Percentiles rank a stretch among this genome's conserved stretches.
Conservation (phyloP, 1,140 invertebrate genomes). For the Plodia interpunctella region DNA sequence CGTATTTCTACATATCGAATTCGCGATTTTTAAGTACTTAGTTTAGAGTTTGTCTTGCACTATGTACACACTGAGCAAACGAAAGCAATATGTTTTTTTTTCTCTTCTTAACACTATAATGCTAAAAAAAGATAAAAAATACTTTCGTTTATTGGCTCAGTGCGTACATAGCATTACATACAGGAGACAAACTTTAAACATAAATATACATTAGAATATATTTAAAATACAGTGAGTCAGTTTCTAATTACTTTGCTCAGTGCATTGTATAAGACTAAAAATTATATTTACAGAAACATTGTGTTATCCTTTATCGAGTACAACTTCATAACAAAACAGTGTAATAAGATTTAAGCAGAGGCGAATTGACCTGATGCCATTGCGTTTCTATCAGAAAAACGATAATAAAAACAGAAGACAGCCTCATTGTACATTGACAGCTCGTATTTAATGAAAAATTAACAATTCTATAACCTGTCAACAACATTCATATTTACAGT, state of each 20-base stretch:
- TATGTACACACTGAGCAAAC: too few relatives aligned
- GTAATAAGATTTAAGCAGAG: neutral
- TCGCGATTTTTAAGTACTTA: conserved; percentile 20
- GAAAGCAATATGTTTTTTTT: too few relatives aligned
- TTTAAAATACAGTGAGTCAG: too few relatives aligned
- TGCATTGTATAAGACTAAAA: neutral
- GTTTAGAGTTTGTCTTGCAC: neutral
- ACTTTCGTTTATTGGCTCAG: too few relatives aligned
- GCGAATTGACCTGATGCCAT: conserved; percentile 8
- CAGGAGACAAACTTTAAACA: too few relatives aligned
- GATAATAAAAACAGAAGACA: neutral
- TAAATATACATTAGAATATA: too few relatives aligned
- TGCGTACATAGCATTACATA: too few relatives aligned
- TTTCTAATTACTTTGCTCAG: neutral
- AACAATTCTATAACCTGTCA: conserved; percentile 22
- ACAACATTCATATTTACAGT: conserved; percentile 33
- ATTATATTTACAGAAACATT: neutral
- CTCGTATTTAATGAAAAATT: conserved; percentile 19
- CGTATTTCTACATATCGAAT: neutral
- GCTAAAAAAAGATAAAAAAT: too few relatives aligned
- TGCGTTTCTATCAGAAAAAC: neutral
- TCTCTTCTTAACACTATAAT: too few relatives aligned
- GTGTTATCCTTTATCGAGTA: neutral
- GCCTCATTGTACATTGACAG: conserved; percentile 1
- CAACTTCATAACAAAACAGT: conserved; percentile 1